Percentiles rank a stretch among this genome's conserved stretches.
phyloP scores from a whole-genome alignment of 2,113 vertebrate genomes.

The Macroglossus sobrinus region DNA sequence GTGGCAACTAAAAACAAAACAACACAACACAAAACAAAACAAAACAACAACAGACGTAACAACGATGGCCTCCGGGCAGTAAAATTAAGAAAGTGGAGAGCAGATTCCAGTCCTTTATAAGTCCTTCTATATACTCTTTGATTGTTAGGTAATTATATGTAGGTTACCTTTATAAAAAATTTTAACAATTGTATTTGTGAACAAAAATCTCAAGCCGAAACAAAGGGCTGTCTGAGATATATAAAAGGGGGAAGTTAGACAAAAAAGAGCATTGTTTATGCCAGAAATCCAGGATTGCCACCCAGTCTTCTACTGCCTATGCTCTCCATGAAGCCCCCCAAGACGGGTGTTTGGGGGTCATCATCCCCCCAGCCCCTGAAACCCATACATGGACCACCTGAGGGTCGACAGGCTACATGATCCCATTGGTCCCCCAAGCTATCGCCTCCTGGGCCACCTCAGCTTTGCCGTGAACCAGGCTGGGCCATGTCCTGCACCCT shows the following conservation, averaged over 20 bases:
- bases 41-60: neutral
- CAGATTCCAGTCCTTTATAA: neutral
- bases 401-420: too few relatives aligned
- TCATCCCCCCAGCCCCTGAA: fast-evolving
- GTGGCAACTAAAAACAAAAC: neutral
- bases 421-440: neutral
- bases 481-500: neutral
- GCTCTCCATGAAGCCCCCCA: neutral
- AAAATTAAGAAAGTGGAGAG: neutral
- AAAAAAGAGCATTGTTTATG: neutral
- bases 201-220: neutral
- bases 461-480: neutral
- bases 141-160: neutral
- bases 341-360: too few relatives aligned
- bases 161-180: neutral
- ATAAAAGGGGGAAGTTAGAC: neutral
- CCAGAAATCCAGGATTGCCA: neutral
- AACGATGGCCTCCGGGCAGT: neutral
- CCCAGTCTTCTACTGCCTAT: neutral
- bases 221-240: neutral
- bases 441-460: neutral
- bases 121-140: neutral
- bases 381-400: neutral
- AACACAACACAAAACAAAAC: neutral
- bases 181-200: neutral